Base-by-base conservation (phyloP, 2,888 invertebrate genomes). In the Lithophane ornitopus region DNA sequence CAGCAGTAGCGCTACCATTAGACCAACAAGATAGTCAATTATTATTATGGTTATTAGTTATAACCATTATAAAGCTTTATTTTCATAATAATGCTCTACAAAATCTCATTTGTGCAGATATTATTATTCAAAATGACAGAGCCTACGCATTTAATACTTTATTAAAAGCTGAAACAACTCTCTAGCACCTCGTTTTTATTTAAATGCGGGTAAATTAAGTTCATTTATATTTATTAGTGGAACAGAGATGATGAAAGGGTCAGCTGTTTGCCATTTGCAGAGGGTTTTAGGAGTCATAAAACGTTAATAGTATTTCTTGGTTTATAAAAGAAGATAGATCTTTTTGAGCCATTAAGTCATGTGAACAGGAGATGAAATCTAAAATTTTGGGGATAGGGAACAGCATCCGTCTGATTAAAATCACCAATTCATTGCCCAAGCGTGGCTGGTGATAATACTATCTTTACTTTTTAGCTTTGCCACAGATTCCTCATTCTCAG, bases 151-250 rank as follows among this genome's bases (percentile, higher is more conserved):
- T 82, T 79, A 83, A 88, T 79, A 81, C 81, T 79, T 87, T 88
- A 89, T 85, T 85, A 85, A 84, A 83, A 82, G 83, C 82, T 85
- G 81, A 81, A 87, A 84, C 77, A 72, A 80, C 74, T 80, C 79
- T 82, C 70, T 68, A 81, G 81, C 78, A 85, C 85, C 75, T 85
- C 87, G 83, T 88, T 87, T 87, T 84, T 72, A 82, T 82, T 85
- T 80, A 77, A 84, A 84, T 76, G 71, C 73, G 81, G 87, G 83
- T 88, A 79, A 88, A 81, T 89, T 85, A 73, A 76, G 78, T 74
- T 70, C 79, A 82, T 85, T 85, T 84, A 85, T 85, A 82, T 84
- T 84, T 85, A 84, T 85, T 79, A 82, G 70, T 76, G 68, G 19
- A 59, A 74, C 66, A 73, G 70, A 67, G 74, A 66, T 74, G 67